Conservation (phyloP, 2,113 vertebrate genomes). For the Odocoileus hemionus region DNA sequence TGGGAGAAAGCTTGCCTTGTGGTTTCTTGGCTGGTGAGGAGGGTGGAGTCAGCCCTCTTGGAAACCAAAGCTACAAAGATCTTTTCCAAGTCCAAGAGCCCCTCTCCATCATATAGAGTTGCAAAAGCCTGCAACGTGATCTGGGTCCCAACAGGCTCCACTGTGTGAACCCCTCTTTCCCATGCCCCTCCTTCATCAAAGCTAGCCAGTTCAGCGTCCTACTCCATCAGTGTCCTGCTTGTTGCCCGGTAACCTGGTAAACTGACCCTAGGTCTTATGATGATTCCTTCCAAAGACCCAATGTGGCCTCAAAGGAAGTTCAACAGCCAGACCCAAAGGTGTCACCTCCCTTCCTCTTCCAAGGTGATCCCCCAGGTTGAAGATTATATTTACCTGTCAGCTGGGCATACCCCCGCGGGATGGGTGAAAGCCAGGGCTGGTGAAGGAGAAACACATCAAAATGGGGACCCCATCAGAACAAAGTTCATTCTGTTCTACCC, state of each 20-base stretch:
- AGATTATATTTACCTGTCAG: fast-evolving
- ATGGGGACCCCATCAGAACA: neutral
- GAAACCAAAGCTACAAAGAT: neutral
- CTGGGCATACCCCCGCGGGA: neutral
- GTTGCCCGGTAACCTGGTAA: neutral
- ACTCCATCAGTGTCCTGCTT: neutral
- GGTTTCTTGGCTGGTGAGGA: neutral
- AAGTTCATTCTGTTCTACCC: neutral
- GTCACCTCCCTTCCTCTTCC: neutral
- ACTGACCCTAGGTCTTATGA: neutral
- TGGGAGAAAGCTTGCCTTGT: neutral
- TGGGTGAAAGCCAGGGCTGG: no score
- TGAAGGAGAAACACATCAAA: neutral
- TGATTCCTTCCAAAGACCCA: neutral
- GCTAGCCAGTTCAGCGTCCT: neutral
- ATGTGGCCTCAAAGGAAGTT: neutral
- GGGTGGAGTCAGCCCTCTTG: neutral
- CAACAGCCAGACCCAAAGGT: fast-evolving
- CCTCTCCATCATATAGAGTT: fast-evolving
- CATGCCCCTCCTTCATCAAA: neutral
- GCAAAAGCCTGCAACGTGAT: neutral
- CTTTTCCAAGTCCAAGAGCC: neutral
- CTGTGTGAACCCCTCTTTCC: neutral
- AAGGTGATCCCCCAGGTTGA: neutral
- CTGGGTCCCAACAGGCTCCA: fast-evolving